Percentiles rank a stretch among this genome's conserved stretches.
Conservation (phyloP, 64 coral and sea anemone genomes). For the Exaiptasia diaphana region DNA sequence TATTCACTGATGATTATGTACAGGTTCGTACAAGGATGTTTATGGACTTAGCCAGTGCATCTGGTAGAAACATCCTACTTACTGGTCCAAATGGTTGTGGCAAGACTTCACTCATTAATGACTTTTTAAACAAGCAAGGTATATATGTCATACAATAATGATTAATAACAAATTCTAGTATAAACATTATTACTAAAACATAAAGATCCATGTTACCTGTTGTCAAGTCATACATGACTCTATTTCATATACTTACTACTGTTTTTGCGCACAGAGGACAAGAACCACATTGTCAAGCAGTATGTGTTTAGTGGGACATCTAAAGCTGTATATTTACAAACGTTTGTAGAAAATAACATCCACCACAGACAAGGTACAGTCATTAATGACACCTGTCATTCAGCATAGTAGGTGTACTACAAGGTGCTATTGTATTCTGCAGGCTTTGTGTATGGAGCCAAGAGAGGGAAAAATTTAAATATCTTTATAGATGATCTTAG, state of each 20-base stretch:
- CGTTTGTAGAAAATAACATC: conserved; percentile 85
- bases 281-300: conserved; percentile 79
- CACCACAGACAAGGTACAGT: conserved; percentile 93
- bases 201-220: no score
- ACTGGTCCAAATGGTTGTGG: conserved; percentile 80
- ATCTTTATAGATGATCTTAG: conserved; percentile 95
- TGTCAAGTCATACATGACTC: no score
- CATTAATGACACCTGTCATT: no score
- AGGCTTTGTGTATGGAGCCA: conserved; percentile 96
- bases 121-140: conserved; percentile 96
- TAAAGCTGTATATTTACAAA: conserved; percentile 67
- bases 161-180: no score
- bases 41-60: conserved; percentile 87
- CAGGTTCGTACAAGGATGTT: conserved; percentile 86
- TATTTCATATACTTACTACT: not conserved
- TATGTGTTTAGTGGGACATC: conserved; percentile 90
- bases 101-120: conserved; percentile 83
- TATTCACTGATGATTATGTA: not conserved
- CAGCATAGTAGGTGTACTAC: no score
- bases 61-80: conserved; percentile 86
- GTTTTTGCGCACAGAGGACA: conserved; percentile 60
- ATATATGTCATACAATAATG: no score
- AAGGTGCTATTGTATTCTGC: conserved; percentile 2
- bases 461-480: conserved; percentile 81
- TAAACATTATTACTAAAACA: no score